Base-by-base conservation (phyloP, 2,797 vertebrate species). In the Momotus momota region DNA sequence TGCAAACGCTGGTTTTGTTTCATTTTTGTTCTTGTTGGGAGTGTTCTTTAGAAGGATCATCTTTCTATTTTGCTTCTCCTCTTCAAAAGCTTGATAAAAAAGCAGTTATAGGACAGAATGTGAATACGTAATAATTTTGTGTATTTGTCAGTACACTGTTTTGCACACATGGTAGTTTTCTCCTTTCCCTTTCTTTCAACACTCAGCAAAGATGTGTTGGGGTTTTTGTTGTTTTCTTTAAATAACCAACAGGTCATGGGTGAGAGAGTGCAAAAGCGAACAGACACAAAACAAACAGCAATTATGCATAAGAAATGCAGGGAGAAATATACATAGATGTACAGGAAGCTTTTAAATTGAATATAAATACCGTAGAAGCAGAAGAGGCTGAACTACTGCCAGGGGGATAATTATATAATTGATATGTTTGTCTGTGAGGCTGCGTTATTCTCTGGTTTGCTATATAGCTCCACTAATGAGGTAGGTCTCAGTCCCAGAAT, bases 391-490 rank as follows among this genome's bases (percentile, higher is more conserved):
- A 90, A 31, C 62, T 82, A 73, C 84, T 94, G 74, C 86, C 70
- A 78, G 75, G 55, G 81, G 70, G 55, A 55, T 95, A 94, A 89
- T 96, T 95, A 88, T 43, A 14, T 94, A 97, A 96, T 93, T 93
- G 86, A 95, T 79, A 55, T 2, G 4, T 66, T 83, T 52, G 17
- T 93, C 71, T 86, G 6, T 60, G 81, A 60, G 77, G 21, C 43
- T 48, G 26, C 62, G 84, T 95, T 92, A 48, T 92, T 84, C 81
- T 86, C 27, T 67, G 51, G 61, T 93, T 94, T 96, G 96, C 87
- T 87, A 66, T 31, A 78, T 88, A 89, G 69, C 64, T 92, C 29
- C 22, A 12, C 49, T 95, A 86, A 95, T 75, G 73, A 96, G 87
- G 66, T 88, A 52, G 27, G 55, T 92, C 73, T 93, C 51, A 55